phyloP scores from a whole-genome alignment of 2,113 vertebrate species.

The Salvelinus sp. region DNA sequence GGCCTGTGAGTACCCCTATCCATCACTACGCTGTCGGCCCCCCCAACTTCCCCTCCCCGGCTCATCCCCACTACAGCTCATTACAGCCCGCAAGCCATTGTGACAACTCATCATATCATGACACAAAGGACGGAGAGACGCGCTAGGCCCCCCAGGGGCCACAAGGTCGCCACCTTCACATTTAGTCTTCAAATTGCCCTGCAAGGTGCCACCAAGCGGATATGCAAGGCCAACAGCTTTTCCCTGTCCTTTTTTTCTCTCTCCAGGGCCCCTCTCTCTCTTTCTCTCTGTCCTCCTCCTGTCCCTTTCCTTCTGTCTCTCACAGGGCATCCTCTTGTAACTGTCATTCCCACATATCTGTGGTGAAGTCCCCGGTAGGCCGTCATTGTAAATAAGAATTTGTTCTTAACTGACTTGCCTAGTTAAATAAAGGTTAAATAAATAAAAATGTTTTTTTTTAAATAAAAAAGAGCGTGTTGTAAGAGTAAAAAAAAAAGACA shows the following conservation, averaged over 20 bases:
- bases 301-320: slow-evolving; percentile 33
- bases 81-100: slow-evolving; percentile 73
- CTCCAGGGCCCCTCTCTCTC: slow-evolving; percentile 20
- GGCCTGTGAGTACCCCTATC: slow-evolving; percentile 69
- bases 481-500: too few relatives aligned
- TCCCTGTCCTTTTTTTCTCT: slow-evolving; percentile 54
- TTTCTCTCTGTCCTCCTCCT: slow-evolving; percentile 39
- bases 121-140: slow-evolving; percentile 68
- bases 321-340: too few relatives aligned
- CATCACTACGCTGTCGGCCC: slow-evolving; percentile 73
- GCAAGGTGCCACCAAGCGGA: slow-evolving; percentile 71
- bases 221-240: slow-evolving; percentile 72
- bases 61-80: slow-evolving; percentile 72
- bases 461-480: too few relatives aligned
- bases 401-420: too few relatives aligned
- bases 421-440: too few relatives aligned
- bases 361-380: too few relatives aligned
- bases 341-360: too few relatives aligned
- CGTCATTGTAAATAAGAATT: too few relatives aligned
- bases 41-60: background rate
- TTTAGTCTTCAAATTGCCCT: slow-evolving; percentile 76
- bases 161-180: slow-evolving; percentile 74
- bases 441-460: too few relatives aligned
- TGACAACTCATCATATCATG: slow-evolving; percentile 81
- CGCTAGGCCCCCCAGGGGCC: slow-evolving; percentile 48